phyloP scores from a whole-genome alignment of 1,140 invertebrate genomes.

The Homarus americanus region DNA sequence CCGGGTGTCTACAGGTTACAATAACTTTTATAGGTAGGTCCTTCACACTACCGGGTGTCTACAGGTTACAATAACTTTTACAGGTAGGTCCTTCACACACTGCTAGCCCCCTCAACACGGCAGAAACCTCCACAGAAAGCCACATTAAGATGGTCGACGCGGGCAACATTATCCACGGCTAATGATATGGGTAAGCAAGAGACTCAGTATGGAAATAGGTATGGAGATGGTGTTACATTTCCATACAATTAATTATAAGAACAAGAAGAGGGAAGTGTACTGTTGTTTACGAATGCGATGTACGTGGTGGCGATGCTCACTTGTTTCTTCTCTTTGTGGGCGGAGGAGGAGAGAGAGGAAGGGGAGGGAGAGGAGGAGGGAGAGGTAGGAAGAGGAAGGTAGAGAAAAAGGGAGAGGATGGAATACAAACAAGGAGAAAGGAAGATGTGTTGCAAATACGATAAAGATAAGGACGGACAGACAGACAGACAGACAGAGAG shows the following conservation, averaged over 20 bases:
- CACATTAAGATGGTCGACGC: too few relatives aligned
- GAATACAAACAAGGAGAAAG: neutral
- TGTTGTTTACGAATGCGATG: neutral
- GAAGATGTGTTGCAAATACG: too few relatives aligned
- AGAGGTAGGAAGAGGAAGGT: constrained; percentile 1
- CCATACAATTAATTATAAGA: constrained; percentile 29
- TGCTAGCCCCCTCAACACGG: too few relatives aligned
- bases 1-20: too few relatives aligned
- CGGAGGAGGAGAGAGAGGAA: too few relatives aligned
- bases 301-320: neutral
- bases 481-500: too few relatives aligned
- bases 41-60: too few relatives aligned
- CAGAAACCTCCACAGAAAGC: too few relatives aligned
- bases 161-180: neutral
- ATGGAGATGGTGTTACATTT: neutral
- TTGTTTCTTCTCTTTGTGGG: neutral
- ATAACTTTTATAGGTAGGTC: too few relatives aligned
- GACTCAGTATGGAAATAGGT: neutral
- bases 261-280: neutral
- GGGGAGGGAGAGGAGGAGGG: neutral
- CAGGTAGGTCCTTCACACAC: too few relatives aligned
- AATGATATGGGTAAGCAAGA: neutral
- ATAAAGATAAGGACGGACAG: too few relatives aligned
- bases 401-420: constrained; percentile 9
- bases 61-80: too few relatives aligned